Base-by-base conservation (phyloP, 2,888 invertebrate species). In the Phorcus lineatus region DNA sequence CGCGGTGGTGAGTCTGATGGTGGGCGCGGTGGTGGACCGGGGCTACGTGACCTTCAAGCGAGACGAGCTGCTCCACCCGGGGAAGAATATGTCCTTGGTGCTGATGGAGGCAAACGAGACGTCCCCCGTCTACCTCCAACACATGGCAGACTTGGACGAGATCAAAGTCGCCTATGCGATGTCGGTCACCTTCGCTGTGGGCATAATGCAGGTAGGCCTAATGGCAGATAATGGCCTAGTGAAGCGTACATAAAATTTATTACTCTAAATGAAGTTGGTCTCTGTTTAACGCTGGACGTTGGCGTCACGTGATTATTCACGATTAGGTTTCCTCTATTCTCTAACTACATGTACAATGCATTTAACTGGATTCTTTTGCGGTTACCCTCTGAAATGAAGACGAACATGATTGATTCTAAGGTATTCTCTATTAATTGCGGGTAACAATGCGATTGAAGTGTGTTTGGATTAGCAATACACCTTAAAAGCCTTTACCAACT, bases 1-100 rank as follows among this genome's bases (percentile, higher is more conserved):
- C 93, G 97, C 98, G 0, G 96, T 98, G 0, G 95, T 97, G 57
- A 96, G 97, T 91, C 94, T 98, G 82, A 97, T 98, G 97, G 95
- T 96, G 0, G 97, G 97, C 28, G 96, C 96, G 94, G 95, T 96
- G 19, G 96, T 96, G 11, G 87, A 88, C 36, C 86, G 87, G 77
- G 83, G 84, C 77, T 80, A 84, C 57, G 82, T 83, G 19, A 78
- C 83, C n/a, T 84, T 81, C 80, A 77, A 81, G 24, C 79, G 81
- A 4, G 74, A 79, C 36, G 80, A 84, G 54, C 66, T 79, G 16
- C 74, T 77, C 19, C 57, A 76, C 2, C 78, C 80, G 0, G 22
- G 78, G 17, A 74, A 67, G 9, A 79, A 84, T 53, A 57, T 79
- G n/a, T 74, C 74, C 13, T 16, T 52, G n/a, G n/a, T 24, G 7